phyloP scores from a whole-genome alignment of 2,888 invertebrate species.

The Epinotia bilunana region DNA sequence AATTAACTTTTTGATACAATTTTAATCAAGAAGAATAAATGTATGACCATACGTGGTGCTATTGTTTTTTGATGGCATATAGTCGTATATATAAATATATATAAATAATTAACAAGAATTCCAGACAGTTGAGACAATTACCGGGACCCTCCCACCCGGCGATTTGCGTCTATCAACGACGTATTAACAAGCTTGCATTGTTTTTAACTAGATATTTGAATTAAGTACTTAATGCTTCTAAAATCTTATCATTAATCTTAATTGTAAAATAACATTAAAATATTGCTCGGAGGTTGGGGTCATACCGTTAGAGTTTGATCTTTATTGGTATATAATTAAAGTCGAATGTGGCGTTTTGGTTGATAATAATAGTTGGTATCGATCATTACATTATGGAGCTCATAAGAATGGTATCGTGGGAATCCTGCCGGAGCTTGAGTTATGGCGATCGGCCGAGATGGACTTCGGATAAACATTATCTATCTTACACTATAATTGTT shows the following conservation, averaged over 20 bases:
- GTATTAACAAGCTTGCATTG: constrained; percentile 69
- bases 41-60: background rate
- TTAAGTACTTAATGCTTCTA: constrained; percentile 82
- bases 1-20: constrained; percentile 3
- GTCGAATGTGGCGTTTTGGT: constrained; percentile 60
- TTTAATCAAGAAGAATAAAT: background rate
- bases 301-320: constrained; percentile 59
- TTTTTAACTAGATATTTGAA: constrained; percentile 81
- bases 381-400: constrained; percentile 75
- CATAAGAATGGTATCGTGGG: constrained; percentile 83
- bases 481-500: constrained; percentile 45
- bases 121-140: constrained; percentile 53
- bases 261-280: constrained; percentile 84
- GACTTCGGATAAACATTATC: constrained; percentile 55
- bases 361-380: constrained; percentile 72
- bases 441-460: constrained; percentile 64
- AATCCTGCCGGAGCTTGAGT: constrained; percentile 75
- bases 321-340: constrained; percentile 60
- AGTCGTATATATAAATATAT: constrained; percentile 51
- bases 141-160: constrained; percentile 64
- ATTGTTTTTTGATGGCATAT: constrained; percentile 25
- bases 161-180: constrained; percentile 72
- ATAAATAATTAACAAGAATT: constrained; percentile 53
- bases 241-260: constrained; percentile 84
- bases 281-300: constrained; percentile 69